Conservation (phyloP, 2,113 vertebrate genomes). For the Haliaeetus leucogaster region DNA sequence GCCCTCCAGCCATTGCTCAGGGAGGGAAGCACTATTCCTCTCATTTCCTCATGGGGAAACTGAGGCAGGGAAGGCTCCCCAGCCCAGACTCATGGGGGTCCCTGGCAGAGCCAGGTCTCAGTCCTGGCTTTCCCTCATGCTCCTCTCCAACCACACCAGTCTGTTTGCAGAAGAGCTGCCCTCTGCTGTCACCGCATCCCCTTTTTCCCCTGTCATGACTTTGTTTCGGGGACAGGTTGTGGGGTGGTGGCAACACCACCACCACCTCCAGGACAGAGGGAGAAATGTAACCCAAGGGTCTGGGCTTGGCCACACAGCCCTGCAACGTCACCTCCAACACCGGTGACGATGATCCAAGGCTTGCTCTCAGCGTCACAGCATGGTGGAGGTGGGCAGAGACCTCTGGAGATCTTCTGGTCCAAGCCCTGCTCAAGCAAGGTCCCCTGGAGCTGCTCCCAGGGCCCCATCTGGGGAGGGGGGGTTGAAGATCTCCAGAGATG, state of each 20-base stretch:
- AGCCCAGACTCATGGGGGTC: background rate
- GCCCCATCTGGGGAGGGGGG: fast-evolving
- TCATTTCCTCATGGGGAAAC: background rate
- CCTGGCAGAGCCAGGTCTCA: background rate
- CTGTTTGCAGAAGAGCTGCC: background rate
- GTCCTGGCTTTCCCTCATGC: background rate
- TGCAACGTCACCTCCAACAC: background rate
- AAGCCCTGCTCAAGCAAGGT: background rate
- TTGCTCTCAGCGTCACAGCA: background rate
- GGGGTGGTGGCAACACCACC: background rate
- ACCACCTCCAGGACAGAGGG: background rate
- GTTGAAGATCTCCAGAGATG: background rate
- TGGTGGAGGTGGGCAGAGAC: background rate
- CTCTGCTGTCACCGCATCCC: background rate
- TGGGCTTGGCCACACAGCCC: background rate
- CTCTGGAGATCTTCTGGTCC: background rate
- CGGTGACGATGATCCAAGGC: background rate
- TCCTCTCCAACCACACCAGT: background rate
- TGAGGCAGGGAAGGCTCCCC: background rate
- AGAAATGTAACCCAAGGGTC: background rate
- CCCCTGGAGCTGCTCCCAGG: background rate
- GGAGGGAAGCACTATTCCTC: background rate
- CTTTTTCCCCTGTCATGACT: too few species aligned
- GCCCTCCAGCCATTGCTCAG: background rate
- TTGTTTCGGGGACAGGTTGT: background rate